A percentile compares a stretch with the other conserved stretches of the same genome.
phyloP scores from a whole-genome alignment of 2,797 vertebrate species.

The Anguilla pacifica region DNA sequence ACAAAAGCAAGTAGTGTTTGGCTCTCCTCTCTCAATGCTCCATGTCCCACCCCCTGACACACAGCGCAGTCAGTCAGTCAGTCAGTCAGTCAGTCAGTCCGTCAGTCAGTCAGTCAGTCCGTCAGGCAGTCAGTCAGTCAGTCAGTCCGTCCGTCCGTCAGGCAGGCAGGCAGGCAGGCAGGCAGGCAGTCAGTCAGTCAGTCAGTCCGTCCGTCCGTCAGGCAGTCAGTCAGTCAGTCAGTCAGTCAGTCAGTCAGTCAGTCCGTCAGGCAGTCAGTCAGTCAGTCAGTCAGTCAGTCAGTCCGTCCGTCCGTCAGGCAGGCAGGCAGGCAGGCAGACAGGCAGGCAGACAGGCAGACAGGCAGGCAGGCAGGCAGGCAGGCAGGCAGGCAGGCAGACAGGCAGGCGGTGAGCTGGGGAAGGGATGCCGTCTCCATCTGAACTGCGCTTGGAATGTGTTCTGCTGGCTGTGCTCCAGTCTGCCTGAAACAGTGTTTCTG shows the following conservation, averaged over 20 bases:
- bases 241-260: no score
- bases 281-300: no score
- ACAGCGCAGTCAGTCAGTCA: not conserved
- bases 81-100: no score
- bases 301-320: no score
- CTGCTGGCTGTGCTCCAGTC: conserved; percentile 1
- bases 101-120: not conserved
- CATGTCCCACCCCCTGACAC: conserved; percentile 6
- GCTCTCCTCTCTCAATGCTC: conserved; percentile 24
- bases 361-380: no score
- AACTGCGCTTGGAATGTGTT: not conserved
- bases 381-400: not conserved
- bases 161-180: not conserved
- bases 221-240: no score
- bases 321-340: no score
- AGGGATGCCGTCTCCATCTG: not conserved
- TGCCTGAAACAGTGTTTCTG: conserved; percentile 14
- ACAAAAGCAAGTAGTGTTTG: conserved; percentile 67
- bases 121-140: no score
- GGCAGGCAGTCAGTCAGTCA: not conserved
- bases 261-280: no score
- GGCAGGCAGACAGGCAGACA: no score
- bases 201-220: not conserved
- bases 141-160: not conserved
- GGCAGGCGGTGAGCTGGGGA: not conserved